These are phyloP conservation scores for Tetrao urogallus DNA, from an alignment of 2,113 vertebrate species.

Conservation along the genomic window DNA sequence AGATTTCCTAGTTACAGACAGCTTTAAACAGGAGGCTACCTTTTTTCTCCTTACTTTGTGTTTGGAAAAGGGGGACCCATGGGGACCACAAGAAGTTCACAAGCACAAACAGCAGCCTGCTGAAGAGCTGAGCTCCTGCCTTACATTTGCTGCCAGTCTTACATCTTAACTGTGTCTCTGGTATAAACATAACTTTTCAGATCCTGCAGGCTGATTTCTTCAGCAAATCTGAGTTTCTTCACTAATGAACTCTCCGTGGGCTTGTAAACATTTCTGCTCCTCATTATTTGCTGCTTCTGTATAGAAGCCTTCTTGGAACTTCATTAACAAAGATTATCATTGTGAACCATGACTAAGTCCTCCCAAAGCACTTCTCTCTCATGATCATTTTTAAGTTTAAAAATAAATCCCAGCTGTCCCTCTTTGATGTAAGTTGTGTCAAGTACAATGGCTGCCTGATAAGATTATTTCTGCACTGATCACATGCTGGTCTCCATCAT, in stretches of 20 bases:
- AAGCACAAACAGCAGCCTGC: fast-evolving
- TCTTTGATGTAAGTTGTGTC: neutral
- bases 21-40: neutral
- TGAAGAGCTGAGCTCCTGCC: neutral
- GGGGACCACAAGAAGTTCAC: neutral
- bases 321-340: slow-evolving; percentile 59
- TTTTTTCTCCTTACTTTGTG: neutral
- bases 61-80: too few species aligned
- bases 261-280: slow-evolving; percentile 35
- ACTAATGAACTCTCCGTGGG: slow-evolving; percentile 14
- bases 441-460: slow-evolving; percentile 31
- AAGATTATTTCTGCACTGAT: slow-evolving; percentile 28
- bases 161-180: neutral
- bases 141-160: fast-evolving
- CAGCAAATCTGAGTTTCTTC: neutral
- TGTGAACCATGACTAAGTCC: slow-evolving; percentile 57
- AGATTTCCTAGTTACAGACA: neutral
- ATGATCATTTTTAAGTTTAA: slow-evolving; percentile 49
- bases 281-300: slow-evolving; percentile 15
- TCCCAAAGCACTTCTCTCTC: slow-evolving; percentile 33
- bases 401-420: slow-evolving; percentile 68
- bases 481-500: neutral
- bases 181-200: neutral
- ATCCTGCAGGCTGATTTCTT: neutral
- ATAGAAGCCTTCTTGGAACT: neutral